Evolutionary conservation across 2,888 invertebrate species (phyloP).

Genomic region (Cephus nigrinus): DNA sequence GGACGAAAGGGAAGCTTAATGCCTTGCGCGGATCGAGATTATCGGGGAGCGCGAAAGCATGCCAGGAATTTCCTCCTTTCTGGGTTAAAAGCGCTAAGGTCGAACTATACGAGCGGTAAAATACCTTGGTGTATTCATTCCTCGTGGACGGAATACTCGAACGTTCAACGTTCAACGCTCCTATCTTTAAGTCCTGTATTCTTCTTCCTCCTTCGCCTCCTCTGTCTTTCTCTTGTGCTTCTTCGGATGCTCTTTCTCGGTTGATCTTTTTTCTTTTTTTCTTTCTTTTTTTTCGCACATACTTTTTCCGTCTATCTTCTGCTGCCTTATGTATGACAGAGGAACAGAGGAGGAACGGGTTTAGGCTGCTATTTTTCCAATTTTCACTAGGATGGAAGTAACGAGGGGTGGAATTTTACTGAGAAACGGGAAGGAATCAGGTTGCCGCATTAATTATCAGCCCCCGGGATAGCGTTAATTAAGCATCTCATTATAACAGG

Average conservation of each 20-base stretch:
- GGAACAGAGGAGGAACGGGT: neutral
- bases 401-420: neutral
- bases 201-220: neutral
- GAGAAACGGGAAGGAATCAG: neutral
- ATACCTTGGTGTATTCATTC: neutral
- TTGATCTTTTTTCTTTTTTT: neutral
- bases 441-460: neutral
- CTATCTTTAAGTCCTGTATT: constrained; percentile 26
- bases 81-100: constrained; percentile 31
- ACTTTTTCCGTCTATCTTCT: neutral
- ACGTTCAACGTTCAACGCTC: neutral
- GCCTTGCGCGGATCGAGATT: constrained; percentile 34
- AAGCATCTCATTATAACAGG: neutral
- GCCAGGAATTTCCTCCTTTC: constrained; percentile 40
- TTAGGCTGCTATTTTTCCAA: neutral
- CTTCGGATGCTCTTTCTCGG: neutral
- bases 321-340: neutral
- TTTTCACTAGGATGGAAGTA: neutral
- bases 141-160: neutral
- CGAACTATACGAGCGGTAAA: neutral
- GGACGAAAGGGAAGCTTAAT: constrained; percentile 5
- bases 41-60: constrained; percentile 31
- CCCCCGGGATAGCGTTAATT: neutral
- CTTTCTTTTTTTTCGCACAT: constrained; percentile 2
- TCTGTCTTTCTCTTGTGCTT: neutral